Conservation (phyloP, 2,797 vertebrate genomes). For the Leptodactylus fallax region DNA sequence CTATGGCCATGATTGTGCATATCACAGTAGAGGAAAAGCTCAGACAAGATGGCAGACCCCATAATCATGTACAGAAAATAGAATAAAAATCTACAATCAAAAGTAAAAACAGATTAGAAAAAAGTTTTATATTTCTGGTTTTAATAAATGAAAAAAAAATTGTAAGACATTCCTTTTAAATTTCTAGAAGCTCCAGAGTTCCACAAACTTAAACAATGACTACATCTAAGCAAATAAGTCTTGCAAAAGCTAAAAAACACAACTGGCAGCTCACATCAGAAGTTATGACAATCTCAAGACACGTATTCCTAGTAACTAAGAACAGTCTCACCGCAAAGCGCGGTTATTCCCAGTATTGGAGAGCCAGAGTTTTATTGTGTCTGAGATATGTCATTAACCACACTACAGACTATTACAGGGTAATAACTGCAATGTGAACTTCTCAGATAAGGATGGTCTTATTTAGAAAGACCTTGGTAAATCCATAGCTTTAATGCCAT, state of each 20-base stretch:
- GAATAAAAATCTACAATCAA: too few species aligned
- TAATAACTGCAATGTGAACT: conserved; percentile 7
- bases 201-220: not conserved
- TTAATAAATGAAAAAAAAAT: too few species aligned
- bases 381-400: conserved; percentile 5
- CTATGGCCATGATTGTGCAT: too few species aligned
- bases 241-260: not conserved
- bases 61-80: too few species aligned
- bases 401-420: conserved; percentile 3
- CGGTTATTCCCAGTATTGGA: not conserved
- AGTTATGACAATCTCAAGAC: not conserved
- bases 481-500: not conserved
- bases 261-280: not conserved
- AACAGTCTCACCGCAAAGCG: not conserved
- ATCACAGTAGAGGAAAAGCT: too few species aligned
- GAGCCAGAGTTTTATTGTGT: not conserved
- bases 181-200: not conserved
- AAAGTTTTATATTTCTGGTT: too few species aligned
- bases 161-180: not conserved
- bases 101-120: too few species aligned
- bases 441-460: conserved; percentile 33
- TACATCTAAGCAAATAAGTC: too few species aligned
- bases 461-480: conserved; percentile 48
- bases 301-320: not conserved
- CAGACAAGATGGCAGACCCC: too few species aligned